Conservation (phyloP, 2,113 vertebrate genomes). For the Ia io region DNA sequence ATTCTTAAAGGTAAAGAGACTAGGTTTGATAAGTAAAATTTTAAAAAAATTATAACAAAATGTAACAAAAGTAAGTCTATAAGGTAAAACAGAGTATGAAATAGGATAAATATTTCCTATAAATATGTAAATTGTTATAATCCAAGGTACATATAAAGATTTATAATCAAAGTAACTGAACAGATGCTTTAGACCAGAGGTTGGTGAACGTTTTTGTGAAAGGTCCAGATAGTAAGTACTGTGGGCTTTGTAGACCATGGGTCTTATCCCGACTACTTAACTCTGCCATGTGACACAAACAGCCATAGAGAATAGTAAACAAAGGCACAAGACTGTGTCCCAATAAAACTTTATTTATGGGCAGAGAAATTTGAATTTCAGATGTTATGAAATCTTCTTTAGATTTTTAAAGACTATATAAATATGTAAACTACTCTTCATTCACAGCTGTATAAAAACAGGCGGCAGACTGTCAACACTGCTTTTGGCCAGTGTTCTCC, state of each 20-base stretch:
- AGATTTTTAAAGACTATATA: slow-evolving; percentile 35
- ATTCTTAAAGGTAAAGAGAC: background rate
- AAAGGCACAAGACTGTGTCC: background rate
- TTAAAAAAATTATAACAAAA: background rate
- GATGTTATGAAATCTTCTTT: background rate
- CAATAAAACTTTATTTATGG: background rate
- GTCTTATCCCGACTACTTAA: background rate
- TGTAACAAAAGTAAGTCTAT: background rate
- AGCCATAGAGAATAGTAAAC: background rate
- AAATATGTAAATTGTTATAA: background rate
- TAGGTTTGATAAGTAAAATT: background rate
- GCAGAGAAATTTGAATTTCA: background rate
- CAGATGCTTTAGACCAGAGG: background rate
- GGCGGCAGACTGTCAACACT: background rate
- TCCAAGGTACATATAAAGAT: background rate
- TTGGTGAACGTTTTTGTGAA: background rate
- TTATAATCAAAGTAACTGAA: background rate
- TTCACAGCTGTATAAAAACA: background rate
- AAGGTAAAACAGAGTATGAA: slow-evolving; percentile 18
- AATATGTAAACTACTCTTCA: background rate
- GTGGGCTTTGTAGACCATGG: background rate
- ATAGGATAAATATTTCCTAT: slow-evolving; percentile 2
- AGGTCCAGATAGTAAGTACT: background rate
- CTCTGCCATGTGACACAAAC: background rate
- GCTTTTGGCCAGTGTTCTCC: background rate